Base-by-base conservation (phyloP, 2,888 invertebrate species). In the Amblyjoppa proteus region DNA sequence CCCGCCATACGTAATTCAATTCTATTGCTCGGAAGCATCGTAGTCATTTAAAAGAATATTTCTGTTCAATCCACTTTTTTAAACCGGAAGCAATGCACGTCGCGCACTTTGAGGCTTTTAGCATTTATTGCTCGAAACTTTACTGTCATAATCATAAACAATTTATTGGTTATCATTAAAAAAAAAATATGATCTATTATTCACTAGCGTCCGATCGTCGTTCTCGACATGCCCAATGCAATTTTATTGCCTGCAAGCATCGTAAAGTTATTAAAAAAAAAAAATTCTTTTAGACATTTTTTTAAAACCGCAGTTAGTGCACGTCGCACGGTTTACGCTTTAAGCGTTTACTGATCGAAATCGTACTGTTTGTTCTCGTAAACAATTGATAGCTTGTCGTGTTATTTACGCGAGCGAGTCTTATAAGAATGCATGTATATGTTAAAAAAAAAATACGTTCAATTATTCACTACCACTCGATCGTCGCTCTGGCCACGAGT, bases 311-410 rank as follows among this genome's bases (percentile, higher is more conserved):
- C 11, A 41, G 7, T 9, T 45, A 45, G 16, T 25, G 9, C 11
- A 7, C 4, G n/a, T 20, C 34, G 25, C 34, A 25, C 28, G 11
- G 25, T 58, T 58, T 45, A 74, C 45, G 9, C 41, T 56, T 58
- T 41, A 45, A 56, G 25, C 6, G 61, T 61, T 56, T 61, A 74
- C 61, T 11, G 74, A 45, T 61, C 61, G 45, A 28, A 61, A n/a
- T 13, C 7, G 13, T 7, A 61, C 28, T 45, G 45, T 61, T 34
- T 49, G 7, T 31, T 31, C 0, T 11, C 31, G n/a, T 61, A 49
- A 74, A 74, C 9, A 45, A 74, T 74, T 58, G 16, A 61, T 5
- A n/a, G 45, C 31, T 31, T 31, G 38, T 2, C 6, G 3, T 61
- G 4, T 61, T 61, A 49, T 61, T 61, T 61, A 61, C 74, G 28